A percentile compares a stretch with the other conserved stretches of the same genome.
phyloP scores from a whole-genome alignment of 2,797 vertebrate species.

The Typhlichthys subterraneus region DNA sequence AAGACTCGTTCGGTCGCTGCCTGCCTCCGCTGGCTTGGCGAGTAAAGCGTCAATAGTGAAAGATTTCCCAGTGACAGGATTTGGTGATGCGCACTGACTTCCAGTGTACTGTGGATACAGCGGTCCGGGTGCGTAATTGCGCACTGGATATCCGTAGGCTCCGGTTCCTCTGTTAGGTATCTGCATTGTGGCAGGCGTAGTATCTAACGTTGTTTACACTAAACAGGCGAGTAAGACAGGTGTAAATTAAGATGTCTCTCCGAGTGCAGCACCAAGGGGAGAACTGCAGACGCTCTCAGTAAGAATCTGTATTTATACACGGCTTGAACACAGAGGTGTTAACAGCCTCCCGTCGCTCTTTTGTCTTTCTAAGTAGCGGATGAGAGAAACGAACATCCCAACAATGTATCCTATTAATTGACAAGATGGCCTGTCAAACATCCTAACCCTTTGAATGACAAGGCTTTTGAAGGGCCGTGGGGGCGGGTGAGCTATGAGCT shows the following conservation, averaged over 20 bases:
- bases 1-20: constrained; percentile 36
- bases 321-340: constrained; percentile 71
- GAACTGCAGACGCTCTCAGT: constrained; percentile 25
- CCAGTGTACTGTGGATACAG: constrained; percentile 53
- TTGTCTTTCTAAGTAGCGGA: constrained; percentile 85
- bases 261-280: constrained; percentile 33
- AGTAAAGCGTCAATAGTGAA: constrained; percentile 88
- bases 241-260: constrained; percentile 29
- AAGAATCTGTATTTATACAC: constrained; percentile 68
- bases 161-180: constrained; percentile 53
- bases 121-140: constrained; percentile 59
- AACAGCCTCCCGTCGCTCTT: constrained; percentile 72
- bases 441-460: constrained; percentile 78
- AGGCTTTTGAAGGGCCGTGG: constrained; percentile 71
- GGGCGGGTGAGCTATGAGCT: constrained; percentile 59
- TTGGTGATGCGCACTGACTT: constrained; percentile 48
- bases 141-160: constrained; percentile 55
- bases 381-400: constrained; percentile 82
- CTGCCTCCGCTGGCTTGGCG: constrained; percentile 67
- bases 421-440: constrained; percentile 85
- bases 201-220: neutral
- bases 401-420: constrained; percentile 86
- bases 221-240: constrained; percentile 6
- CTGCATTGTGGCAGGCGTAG: constrained; percentile 67
- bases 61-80: constrained; percentile 68